Percentiles rank a stretch among this genome's conserved stretches.
phyloP scores from a whole-genome alignment of 2,888 invertebrate species.

The Lysandra coridon region DNA sequence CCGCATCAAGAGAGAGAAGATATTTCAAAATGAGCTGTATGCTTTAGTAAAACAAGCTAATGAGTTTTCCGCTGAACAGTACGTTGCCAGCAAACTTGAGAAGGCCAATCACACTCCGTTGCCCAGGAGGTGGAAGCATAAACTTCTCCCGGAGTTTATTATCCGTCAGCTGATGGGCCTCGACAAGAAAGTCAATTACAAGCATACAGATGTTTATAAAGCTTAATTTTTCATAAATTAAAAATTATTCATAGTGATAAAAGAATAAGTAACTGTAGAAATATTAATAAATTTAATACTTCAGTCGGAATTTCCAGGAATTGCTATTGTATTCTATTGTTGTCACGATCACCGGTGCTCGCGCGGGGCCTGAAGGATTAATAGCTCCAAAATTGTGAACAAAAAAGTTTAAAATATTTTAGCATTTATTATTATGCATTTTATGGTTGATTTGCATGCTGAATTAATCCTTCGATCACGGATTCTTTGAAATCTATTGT shows the following conservation, averaged over 20 bases:
- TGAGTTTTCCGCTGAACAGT: constrained; percentile 86
- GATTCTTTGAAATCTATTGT: too few relatives aligned
- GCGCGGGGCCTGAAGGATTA: too few relatives aligned
- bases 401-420: too few relatives aligned
- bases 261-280: not conserved
- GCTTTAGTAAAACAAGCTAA: constrained; percentile 86
- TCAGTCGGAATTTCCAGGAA: too few relatives aligned
- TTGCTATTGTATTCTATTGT: too few relatives aligned
- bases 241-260: not conserved
- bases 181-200: constrained; percentile 76
- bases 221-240: constrained; percentile 47
- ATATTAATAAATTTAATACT: not conserved
- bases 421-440: too few relatives aligned
- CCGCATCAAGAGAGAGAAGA: constrained; percentile 87
- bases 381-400: too few relatives aligned
- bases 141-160: constrained; percentile 83
- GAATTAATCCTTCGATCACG: too few relatives aligned
- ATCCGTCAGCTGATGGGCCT: constrained; percentile 85
- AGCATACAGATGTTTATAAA: constrained; percentile 71
- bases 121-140: constrained; percentile 81
- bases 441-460: too few relatives aligned
- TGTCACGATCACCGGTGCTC: too few relatives aligned
- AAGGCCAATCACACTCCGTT: constrained; percentile 82
- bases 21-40: constrained; percentile 86
- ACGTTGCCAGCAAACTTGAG: constrained; percentile 83